Conservation (phyloP, 2,113 vertebrate species). For the Toxotes jaculatrix region DNA sequence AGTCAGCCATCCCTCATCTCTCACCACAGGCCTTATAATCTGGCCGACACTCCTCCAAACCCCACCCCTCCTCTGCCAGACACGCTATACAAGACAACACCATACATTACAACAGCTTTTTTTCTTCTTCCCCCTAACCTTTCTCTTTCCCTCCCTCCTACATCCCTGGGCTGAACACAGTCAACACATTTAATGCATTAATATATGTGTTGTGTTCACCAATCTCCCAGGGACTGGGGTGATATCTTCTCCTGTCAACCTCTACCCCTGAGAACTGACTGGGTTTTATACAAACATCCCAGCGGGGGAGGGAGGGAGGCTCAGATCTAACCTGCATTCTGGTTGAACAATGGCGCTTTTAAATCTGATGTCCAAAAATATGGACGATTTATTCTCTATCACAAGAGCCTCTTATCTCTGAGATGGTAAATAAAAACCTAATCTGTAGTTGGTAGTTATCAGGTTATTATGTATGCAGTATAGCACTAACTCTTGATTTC, state of each 20-base stretch:
- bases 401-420: not conserved
- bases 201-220: constrained; percentile 82
- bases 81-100: constrained; percentile 79
- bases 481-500: not conserved
- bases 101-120: constrained; percentile 79
- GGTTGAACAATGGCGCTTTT: constrained; percentile 62
- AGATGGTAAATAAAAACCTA: constrained; percentile 10
- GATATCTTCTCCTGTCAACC: constrained; percentile 81
- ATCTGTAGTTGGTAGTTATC: not conserved
- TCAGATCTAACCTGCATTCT: constrained; percentile 57
- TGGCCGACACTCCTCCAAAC: constrained; percentile 67
- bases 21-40: constrained; percentile 80
- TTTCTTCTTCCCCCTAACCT: constrained; percentile 57
- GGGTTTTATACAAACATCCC: constrained; percentile 80
- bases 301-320: constrained; percentile 58
- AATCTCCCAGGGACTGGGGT: constrained; percentile 77
- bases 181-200: constrained; percentile 85
- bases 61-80: constrained; percentile 62
- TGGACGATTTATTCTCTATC: constrained; percentile 12
- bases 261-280: constrained; percentile 79
- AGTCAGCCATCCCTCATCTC: constrained; percentile 85
- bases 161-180: constrained; percentile 76
- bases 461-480: not conserved
- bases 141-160: constrained; percentile 59
- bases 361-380: constrained; percentile 42